phyloP scores from a whole-genome alignment of 2,797 vertebrate genomes.

The Paratrypauchen microcephalus region DNA sequence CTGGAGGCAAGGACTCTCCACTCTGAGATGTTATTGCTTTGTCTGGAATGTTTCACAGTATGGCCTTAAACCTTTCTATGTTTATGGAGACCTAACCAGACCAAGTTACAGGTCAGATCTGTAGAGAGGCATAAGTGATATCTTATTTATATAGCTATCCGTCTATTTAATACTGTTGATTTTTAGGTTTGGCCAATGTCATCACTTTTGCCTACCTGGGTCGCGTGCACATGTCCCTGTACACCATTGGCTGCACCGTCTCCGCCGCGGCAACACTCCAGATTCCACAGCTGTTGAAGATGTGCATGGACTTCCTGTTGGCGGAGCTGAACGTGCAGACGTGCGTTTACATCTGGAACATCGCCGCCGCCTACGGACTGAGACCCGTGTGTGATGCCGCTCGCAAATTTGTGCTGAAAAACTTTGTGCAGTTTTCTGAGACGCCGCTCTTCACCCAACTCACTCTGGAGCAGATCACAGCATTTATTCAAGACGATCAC shows the following conservation, averaged over 20 bases:
- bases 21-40: too few species aligned
- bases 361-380: slow-evolving; percentile 80
- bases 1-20: too few species aligned
- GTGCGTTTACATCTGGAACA: slow-evolving; percentile 86
- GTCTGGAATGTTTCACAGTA: too few species aligned
- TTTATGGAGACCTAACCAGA: too few species aligned
- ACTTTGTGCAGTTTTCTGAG: slow-evolving; percentile 81
- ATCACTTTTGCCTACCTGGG: slow-evolving; percentile 85
- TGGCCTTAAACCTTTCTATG: too few species aligned
- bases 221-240: slow-evolving; percentile 85
- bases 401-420: slow-evolving; percentile 79
- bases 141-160: neutral
- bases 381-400: slow-evolving; percentile 72
- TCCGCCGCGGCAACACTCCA: slow-evolving; percentile 79
- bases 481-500: slow-evolving; percentile 82
- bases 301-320: slow-evolving; percentile 84
- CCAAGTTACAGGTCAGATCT: too few species aligned
- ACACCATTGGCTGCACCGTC: slow-evolving; percentile 85
- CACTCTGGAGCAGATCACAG: slow-evolving; percentile 80
- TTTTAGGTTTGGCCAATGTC: slow-evolving; percentile 79
- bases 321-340: slow-evolving; percentile 82
- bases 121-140: too few species aligned
- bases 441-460: slow-evolving; percentile 84
- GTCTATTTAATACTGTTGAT: too few species aligned
- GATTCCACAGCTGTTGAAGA: slow-evolving; percentile 81